Base-by-base conservation (phyloP, 2,113 vertebrate species). In the Myotis yumanensis region DNA sequence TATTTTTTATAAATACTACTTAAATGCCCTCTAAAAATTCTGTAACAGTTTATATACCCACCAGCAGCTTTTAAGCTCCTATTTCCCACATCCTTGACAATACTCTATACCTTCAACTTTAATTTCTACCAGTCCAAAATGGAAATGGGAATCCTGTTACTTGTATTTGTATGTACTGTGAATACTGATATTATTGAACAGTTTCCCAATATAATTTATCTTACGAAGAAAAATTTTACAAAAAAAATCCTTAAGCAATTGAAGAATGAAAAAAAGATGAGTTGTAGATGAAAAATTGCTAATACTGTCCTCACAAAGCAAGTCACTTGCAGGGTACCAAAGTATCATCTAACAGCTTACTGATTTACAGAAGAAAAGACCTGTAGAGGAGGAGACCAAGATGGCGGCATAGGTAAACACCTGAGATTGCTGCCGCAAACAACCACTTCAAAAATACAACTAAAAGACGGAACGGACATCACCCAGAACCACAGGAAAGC, bases 1-100 rank as follows among this genome's bases (percentile, higher is more conserved):
- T 86, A 89, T 43, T 90, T 57, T 90, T 77, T 48, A 83, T 23
- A 77, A 86, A 77, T 86, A 83, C 32, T 94, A 25, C 59, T 89
- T 43, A 79, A 72, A 23, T 62, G 40, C 9, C 37, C 48, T 90
- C 22, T 86, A 80, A 59, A 91, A 32, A 77, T 94, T 79, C 3
- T 37, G 0, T 77, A 89, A 75, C 1, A n/a, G 30, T 82, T 82
- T 87, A 84, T 22, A 80, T 37, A 86, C 51, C 18, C 4, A 82
- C 5, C 17, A 92, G 32, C 43, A 69, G 48, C 35, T 83, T 73
- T 83, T 48, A 80, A 73, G 87, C n/a, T 73, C 43, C 30, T 80
- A 37, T 86, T 82, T 66, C 75, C 69, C 51, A 77, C 1, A 72
- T 57, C 48, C 86, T 66, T 66, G 15, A 92, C 62, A 85, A 89